Conservation (phyloP, 2,888 invertebrate genomes). For the Hedychridium roseum region DNA sequence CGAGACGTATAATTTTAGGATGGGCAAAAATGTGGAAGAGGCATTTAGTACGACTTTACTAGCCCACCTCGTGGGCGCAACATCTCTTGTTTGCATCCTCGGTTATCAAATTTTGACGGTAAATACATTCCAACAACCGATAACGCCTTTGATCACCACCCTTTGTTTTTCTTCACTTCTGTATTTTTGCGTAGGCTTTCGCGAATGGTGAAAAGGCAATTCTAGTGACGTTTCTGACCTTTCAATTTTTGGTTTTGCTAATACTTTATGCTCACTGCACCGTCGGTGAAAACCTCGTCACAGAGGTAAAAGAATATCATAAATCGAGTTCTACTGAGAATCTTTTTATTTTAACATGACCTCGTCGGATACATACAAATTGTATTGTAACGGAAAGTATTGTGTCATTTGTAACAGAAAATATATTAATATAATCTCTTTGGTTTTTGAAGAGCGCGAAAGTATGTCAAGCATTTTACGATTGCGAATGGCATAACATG, state of each 20-base stretch:
- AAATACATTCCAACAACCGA: too few relatives aligned
- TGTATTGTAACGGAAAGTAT: neutral
- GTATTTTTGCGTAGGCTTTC: constrained; percentile 11
- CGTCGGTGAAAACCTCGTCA: constrained; percentile 44
- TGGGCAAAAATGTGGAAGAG: constrained; percentile 34
- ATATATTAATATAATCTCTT: neutral
- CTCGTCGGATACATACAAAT: too few relatives aligned
- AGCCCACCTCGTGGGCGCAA: constrained; percentile 35
- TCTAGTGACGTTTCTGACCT: constrained; percentile 41
- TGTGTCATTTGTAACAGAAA: neutral
- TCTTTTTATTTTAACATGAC: too few relatives aligned
- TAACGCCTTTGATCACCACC: too few relatives aligned
- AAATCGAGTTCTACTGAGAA: too few relatives aligned
- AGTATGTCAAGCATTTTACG: constrained; percentile 66
- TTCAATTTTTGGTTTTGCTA: constrained; percentile 43
- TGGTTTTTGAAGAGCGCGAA: constrained; percentile 64
- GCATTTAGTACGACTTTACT: constrained; percentile 37
- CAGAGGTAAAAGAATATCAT: too few relatives aligned
- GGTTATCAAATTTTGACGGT: constrained; percentile 46
- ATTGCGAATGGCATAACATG: constrained; percentile 65
- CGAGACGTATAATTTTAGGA: constrained; percentile 18
- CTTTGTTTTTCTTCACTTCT: too few relatives aligned
- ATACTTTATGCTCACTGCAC: constrained; percentile 47
- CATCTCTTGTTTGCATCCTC: constrained; percentile 40
- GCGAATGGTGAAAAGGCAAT: constrained; percentile 39